Conservation (phyloP, 2,797 vertebrate genomes). For the Coccyzus lansbergi region DNA sequence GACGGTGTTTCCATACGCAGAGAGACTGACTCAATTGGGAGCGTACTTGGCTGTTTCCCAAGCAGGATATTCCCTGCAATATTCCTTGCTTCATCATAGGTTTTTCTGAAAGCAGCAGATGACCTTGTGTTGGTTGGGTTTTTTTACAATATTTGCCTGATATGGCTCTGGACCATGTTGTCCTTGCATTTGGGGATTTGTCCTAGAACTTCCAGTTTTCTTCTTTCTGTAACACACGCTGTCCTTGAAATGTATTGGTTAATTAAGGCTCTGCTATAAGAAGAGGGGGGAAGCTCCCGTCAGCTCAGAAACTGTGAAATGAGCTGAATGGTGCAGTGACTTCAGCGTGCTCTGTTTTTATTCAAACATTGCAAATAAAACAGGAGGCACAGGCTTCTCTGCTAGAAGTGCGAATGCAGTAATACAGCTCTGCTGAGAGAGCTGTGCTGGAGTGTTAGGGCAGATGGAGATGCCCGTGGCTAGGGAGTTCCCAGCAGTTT, state of each 20-base stretch:
- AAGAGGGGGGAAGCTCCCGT: neutral
- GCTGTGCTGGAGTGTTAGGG: too few relatives aligned
- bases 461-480: too few relatives aligned
- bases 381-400: neutral
- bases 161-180: too few relatives aligned
- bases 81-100: neutral
- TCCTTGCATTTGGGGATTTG: too few relatives aligned
- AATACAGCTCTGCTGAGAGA: fast-evolving
- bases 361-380: neutral
- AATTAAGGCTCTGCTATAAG: neutral
- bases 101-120: neutral
- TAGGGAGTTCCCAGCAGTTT: neutral
- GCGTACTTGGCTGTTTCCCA: neutral
- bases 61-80: neutral
- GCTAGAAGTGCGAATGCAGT: neutral
- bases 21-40: neutral
- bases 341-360: neutral
- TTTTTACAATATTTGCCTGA: neutral
- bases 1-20: neutral
- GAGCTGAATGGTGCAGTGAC: neutral
- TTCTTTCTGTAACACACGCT: neutral
- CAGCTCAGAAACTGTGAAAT: neutral
- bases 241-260: neutral
- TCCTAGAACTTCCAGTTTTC: neutral
- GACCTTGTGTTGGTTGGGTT: neutral